phyloP scores from a whole-genome alignment of 1,140 invertebrate species.

The Melitaea cinxia region DNA sequence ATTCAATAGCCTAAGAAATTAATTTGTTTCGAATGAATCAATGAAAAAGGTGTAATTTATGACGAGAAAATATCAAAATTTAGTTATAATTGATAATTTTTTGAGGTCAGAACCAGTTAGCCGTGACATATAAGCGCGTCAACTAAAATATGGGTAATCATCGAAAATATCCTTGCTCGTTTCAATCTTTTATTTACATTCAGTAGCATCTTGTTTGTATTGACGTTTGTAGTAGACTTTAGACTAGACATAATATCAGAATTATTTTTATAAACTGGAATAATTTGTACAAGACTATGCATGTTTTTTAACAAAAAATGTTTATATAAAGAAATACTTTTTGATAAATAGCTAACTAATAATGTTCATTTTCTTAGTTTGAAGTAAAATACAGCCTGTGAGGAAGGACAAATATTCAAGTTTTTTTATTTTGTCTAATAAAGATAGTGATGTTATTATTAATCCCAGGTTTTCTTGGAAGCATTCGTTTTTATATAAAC shows the following conservation, averaged over 20 bases:
- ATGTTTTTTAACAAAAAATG: no score
- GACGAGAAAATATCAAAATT: constrained; percentile 23
- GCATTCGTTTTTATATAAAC: no score
- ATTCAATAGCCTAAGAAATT: background rate
- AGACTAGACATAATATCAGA: background rate
- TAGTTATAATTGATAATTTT: constrained; percentile 18
- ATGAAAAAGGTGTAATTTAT: constrained; percentile 4
- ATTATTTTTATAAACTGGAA: no score
- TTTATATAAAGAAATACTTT: no score
- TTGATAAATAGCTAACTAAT: no score
- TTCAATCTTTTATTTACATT: constrained; percentile 1
- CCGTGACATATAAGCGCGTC: constrained; percentile 24
- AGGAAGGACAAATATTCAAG: no score
- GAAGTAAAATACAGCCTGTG: no score
- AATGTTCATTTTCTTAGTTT: no score
- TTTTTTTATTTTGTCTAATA: no score
- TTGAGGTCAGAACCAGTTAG: constrained; percentile 26
- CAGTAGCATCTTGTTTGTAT: background rate
- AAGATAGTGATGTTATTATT: no score
- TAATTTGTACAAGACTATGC: no score
- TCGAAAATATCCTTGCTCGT: background rate
- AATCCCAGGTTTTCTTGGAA: no score
- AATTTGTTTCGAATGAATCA: background rate
- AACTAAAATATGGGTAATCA: constrained; percentile 8
- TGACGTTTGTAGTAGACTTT: background rate